Base-by-base conservation (phyloP, 2,113 vertebrate species). In the Nettapus auritus region DNA sequence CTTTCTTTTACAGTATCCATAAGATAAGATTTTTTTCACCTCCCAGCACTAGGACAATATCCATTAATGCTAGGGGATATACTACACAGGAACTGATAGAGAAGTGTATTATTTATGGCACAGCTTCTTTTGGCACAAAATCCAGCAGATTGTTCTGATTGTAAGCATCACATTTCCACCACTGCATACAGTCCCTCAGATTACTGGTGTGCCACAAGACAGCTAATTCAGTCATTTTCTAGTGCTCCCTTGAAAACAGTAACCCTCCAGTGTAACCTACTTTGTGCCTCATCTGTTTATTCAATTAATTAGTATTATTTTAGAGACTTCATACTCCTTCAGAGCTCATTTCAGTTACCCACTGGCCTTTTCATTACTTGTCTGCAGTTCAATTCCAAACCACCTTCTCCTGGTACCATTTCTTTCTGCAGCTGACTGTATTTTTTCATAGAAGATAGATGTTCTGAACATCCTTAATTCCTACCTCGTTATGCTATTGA, bases 61-160 rank as follows among this genome's bases (percentile, higher is more conserved):
- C 6, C 3, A 0, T 14, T 59, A 7, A 2, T 21, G 6, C 74
- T n/a, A 55, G 11, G 17, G 38, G 10, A 40, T 13, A 55, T 11
- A 6, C 44, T 29, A 31, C 56, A 52, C 3, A 11, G 31, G 9
- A 57, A 66, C 20, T 44, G 15, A 38, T 22, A 48, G 66, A 20
- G 20, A 50, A 48, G 7, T 18, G 4, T 19, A 3, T 40, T 19
- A 3, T 40, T 77, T 31, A 36, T 50, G 23, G 23, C 33, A 42
- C 29, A 33, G 26, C 22, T 40, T 18, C 25, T 69, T 56, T 44
- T 19, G 7, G 6, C 26, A 23, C 13, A 13, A 7, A 28, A 13
- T 17, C 14, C 34, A 34, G 34, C 31, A 56, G 53, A 22, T 34
- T 42, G 13, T 3, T 8, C 29, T 29, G 18, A 20, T 9, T 25